Percentiles rank a stretch among this genome's conserved stretches.
phyloP scores from a whole-genome alignment of 2,797 vertebrate genomes.

The Arremon aurantiirostris region DNA sequence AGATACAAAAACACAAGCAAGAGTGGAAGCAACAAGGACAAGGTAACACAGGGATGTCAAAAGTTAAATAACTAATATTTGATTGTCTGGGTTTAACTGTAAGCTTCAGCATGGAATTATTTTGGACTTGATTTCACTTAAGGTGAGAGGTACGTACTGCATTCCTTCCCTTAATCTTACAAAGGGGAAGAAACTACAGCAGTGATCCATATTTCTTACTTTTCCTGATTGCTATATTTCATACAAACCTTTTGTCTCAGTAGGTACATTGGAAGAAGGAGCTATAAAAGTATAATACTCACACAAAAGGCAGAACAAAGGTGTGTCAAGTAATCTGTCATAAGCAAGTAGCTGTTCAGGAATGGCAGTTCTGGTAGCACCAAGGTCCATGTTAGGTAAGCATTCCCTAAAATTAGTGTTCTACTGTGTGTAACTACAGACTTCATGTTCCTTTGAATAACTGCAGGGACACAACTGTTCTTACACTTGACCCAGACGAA shows the following conservation, averaged over 20 bases:
- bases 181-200: background rate
- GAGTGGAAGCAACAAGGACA: background rate
- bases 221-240: background rate
- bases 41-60: background rate
- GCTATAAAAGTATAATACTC: background rate
- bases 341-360: background rate
- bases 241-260: background rate
- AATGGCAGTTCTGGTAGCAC: background rate
- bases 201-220: background rate
- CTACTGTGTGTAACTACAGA: background rate
- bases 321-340: background rate
- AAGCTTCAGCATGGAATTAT: background rate
- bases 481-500: background rate
- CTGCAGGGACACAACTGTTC: background rate
- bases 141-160: background rate
- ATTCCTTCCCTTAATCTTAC: background rate
- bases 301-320: background rate
- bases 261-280: background rate
- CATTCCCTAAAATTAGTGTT: background rate
- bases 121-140: background rate
- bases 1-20: background rate
- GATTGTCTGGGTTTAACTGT: background rate
- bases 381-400: background rate
- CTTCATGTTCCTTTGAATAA: background rate
- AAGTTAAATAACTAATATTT: background rate